A percentile compares a stretch with the other conserved stretches of the same genome.
phyloP scores from a whole-genome alignment of 2,113 vertebrate genomes.

The Myrmecobius fasciatus region DNA sequence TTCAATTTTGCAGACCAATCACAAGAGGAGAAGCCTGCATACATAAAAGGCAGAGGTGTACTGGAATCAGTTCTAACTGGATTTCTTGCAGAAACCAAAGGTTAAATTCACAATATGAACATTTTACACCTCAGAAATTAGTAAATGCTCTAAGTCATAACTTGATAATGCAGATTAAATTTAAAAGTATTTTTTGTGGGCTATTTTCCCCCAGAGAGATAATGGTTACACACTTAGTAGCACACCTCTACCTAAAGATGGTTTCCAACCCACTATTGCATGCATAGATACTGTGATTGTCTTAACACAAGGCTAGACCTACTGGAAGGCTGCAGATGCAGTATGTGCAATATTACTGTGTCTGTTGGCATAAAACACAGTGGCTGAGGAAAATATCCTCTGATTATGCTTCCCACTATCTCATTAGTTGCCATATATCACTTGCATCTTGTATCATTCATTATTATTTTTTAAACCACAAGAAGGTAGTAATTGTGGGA shows the following conservation, averaged over 20 bases:
- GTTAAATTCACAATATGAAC: neutral
- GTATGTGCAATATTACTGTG: too few species aligned
- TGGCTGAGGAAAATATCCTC: neutral
- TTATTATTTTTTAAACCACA: slow-evolving; percentile 14
- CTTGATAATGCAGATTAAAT: neutral
- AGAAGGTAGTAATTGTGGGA: neutral
- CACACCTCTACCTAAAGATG: neutral
- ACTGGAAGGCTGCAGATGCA: neutral
- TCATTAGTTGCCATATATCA: neutral
- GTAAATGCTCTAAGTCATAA: neutral
- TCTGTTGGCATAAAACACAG: neutral
- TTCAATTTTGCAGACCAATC: neutral
- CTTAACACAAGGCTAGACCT: neutral
- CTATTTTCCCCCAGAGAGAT: neutral
- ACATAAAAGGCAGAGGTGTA: neutral
- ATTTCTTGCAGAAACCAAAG: neutral
- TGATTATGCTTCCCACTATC: neutral
- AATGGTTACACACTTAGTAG: neutral
- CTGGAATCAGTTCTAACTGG: neutral
- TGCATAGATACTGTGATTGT: neutral
- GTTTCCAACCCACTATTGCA: neutral
- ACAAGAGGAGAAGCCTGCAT: neutral
- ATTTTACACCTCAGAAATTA: neutral
- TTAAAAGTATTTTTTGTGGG: neutral
- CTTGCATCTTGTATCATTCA: neutral